phyloP scores from a whole-genome alignment of 2,113 vertebrate species.

The Phylloscopus whistleri region DNA sequence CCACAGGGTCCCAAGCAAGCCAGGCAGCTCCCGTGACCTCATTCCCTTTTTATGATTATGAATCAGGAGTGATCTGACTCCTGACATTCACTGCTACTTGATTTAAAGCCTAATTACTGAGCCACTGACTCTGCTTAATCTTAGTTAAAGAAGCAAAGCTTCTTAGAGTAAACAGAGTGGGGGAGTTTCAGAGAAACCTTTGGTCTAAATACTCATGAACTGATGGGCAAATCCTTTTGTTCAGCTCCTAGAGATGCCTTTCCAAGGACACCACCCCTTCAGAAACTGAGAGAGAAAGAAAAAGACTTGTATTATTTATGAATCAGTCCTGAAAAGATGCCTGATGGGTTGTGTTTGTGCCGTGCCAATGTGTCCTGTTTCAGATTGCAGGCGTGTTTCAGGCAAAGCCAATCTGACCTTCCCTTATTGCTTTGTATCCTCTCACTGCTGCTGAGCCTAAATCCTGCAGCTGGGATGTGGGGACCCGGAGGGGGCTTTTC shows the following conservation, averaged over 20 bases:
- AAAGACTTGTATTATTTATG: not conserved
- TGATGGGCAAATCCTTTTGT: not conserved
- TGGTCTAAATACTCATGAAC: not conserved
- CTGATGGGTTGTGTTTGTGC: not conserved
- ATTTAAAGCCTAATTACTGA: constrained; percentile 54
- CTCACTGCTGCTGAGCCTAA: not conserved
- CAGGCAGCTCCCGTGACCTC: not conserved
- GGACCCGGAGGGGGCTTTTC: not conserved
- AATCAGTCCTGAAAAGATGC: not conserved
- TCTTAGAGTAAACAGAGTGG: constrained; percentile 44
- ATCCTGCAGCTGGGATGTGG: not conserved
- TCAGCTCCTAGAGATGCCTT: not conserved
- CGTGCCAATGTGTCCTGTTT: not conserved
- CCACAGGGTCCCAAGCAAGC: not conserved
- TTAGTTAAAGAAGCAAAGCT: constrained; percentile 57
- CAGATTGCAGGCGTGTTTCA: not conserved
- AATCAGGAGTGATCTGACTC: constrained; percentile 14
- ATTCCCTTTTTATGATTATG: not conserved
- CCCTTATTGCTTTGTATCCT: not conserved
- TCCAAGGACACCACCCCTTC: constrained; percentile 17
- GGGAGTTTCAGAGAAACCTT: constrained; percentile 1
- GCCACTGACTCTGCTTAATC: constrained; percentile 37
- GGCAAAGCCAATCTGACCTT: constrained; percentile 22
- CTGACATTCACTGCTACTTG: not conserved
- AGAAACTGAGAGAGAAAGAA: not conserved